Base-by-base conservation (phyloP, 1,140 invertebrate genomes). In the Eumaeus atala region DNA sequence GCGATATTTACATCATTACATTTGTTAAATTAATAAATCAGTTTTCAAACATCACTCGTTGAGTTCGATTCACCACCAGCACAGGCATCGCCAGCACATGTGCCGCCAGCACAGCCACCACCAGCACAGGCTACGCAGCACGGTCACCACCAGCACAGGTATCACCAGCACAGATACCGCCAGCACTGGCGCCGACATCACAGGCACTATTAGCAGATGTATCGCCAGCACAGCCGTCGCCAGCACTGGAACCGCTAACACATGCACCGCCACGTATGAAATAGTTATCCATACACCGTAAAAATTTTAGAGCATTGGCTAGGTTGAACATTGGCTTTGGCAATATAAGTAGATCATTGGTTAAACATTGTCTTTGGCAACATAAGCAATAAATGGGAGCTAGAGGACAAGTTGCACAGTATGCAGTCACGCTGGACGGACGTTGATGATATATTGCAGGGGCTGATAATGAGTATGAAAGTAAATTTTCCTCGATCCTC, bases 331-430 rank as follows among this genome's bases (percentile, higher is more conserved):
- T n/a, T n/a, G n/a, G n/a, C n/a, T n/a, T n/a, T n/a, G n/a, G n/a
- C n/a, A n/a, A n/a, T n/a, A n/a, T n/a, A n/a, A n/a, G n/a, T n/a
- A n/a, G n/a, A n/a, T n/a, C n/a, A n/a, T n/a, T n/a, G n/a, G 9
- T 49, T 54, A 9, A 48, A 34, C 7, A 51, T 51, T 21, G 37
- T 62, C 18, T 33, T 55, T 9, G 48, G 54, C 17, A 35, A 53
- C 14, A 54, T 62, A 3, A 40, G 51, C 14, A 52, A 58, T 17
- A 62, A 62, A 34, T 62, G 56, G 56, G 56, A 62, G 14, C 9
- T 38, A 38, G 37, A 38, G 12, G 37, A 38, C 11, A 12, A 38
- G 11, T 12, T 38, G 11, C 37, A 11, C 11, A 38, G 37, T n/a
- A 5, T 38, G 11, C 0, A 38, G 1, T 38, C 37, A 12, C 37